Conservation (phyloP, 2,113 vertebrate species). For the Ptychochromis oligacanthus region DNA sequence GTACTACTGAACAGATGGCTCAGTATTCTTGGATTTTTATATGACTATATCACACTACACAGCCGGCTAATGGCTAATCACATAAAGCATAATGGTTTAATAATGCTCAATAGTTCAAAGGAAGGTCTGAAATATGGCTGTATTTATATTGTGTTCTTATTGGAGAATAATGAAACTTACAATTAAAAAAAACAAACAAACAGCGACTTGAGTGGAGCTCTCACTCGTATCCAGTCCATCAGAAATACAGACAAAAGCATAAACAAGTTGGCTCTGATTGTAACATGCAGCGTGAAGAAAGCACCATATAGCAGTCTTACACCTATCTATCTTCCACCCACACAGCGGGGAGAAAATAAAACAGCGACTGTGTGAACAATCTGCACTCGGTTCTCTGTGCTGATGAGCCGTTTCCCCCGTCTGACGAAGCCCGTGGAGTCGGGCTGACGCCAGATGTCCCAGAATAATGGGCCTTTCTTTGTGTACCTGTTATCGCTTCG, state of each 20-base stretch:
- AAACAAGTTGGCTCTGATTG: conserved; percentile 37
- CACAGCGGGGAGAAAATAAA: conserved; percentile 48
- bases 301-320: conserved; percentile 26
- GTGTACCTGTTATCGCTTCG: conserved; percentile 48
- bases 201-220: background rate
- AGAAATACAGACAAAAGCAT: conserved; percentile 25
- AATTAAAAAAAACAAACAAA: background rate
- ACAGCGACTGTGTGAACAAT: conserved; percentile 51
- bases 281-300: conserved; percentile 26
- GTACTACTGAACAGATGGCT: conserved; percentile 57
- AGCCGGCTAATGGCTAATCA: conserved; percentile 56
- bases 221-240: background rate
- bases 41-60: conserved; percentile 7
- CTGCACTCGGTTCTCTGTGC: conserved; percentile 39
- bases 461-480: conserved; percentile 41
- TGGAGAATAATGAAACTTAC: conserved; percentile 1
- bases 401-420: conserved; percentile 39
- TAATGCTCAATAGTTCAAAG: conserved; percentile 29
- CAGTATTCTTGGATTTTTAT: conserved; percentile 34
- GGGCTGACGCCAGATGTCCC: conserved; percentile 48
- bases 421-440: conserved; percentile 32
- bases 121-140: conserved; percentile 16
- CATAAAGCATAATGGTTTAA: conserved; percentile 38
- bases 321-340: conserved; percentile 47
- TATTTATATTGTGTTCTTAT: conserved; percentile 1